phyloP scores from a whole-genome alignment of 53 echinoderm and acorn worm genomes.

The Paracentrotus lividus region DNA sequence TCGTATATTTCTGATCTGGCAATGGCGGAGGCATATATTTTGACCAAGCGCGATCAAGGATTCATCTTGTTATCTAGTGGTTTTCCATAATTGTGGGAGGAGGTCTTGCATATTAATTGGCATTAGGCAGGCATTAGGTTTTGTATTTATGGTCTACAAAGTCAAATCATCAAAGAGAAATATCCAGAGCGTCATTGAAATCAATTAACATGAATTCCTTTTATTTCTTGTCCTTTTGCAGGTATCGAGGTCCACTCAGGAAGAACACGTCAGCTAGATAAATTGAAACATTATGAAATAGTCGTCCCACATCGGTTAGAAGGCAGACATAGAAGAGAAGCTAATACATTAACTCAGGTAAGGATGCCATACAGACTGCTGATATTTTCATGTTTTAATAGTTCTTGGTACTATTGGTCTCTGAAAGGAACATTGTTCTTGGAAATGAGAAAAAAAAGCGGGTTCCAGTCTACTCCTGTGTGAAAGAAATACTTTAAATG shows the following conservation, averaged over 20 bases:
- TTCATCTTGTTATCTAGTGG: no score
- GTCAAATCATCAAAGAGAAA: neutral
- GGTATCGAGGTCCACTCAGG: conserved; percentile 46
- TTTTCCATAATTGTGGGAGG: no score
- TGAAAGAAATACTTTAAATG: no score
- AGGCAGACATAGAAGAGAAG: conserved; percentile 78
- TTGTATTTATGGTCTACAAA: neutral
- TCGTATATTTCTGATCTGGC: no score
- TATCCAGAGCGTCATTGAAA: neutral
- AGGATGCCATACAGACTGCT: conserved; percentile 16
- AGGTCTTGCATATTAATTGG: no score
- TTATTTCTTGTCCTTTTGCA: conserved; percentile 32
- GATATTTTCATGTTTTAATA: conserved; percentile 34
- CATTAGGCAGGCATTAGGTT: no score
- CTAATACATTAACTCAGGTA: conserved; percentile 81
- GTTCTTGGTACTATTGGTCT: neutral
- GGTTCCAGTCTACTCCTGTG: neutral
- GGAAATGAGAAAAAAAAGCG: neutral
- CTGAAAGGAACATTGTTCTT: neutral
- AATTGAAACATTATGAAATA: conserved; percentile 86
- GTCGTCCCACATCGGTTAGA: conserved; percentile 83
- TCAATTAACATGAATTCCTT: neutral
- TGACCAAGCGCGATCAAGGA: no score
- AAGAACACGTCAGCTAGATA: conserved; percentile 74
- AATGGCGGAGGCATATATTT: no score